Evolutionary conservation across 2,113 vertebrate species (phyloP).

Genomic region (Corynorhinus townsendii): DNA sequence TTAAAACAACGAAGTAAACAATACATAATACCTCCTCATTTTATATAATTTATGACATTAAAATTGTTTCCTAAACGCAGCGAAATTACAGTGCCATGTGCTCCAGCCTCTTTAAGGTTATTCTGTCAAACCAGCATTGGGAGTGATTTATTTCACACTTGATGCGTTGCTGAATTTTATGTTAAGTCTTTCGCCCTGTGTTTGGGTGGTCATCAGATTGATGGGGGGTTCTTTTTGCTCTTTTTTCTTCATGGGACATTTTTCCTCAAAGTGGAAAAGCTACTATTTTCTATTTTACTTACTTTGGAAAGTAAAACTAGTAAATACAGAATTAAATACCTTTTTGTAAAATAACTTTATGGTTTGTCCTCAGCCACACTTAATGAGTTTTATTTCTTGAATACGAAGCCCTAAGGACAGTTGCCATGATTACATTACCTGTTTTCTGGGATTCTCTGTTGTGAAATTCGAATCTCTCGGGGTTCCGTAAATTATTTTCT

Average conservation of each 20-base stretch:
- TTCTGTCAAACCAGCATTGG: not conserved
- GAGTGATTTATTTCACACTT: conserved; percentile 35
- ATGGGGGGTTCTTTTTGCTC: not conserved
- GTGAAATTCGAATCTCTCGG: not conserved
- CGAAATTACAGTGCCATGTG: conserved; percentile 23
- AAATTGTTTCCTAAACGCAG: conserved; percentile 36
- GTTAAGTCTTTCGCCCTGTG: not conserved
- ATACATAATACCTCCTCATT: not conserved
- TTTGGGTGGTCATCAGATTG: not conserved
- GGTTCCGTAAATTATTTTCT: not conserved
- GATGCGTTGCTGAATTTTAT: not conserved
- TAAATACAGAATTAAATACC: not conserved
- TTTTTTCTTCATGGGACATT: not conserved
- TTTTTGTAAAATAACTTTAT: not conserved
- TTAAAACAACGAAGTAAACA: not conserved
- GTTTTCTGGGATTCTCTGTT: not conserved
- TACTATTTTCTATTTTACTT: not conserved
- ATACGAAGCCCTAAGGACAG: not conserved
- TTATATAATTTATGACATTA: conserved; percentile 12
- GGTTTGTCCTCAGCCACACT: not conserved
- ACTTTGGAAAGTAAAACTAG: not conserved
- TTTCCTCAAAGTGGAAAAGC: not conserved
- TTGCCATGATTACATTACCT: not conserved
- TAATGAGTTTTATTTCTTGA: not conserved
- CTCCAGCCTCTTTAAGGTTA: not conserved